Conservation (phyloP, 2,888 invertebrate species). For the Pasiphila rectangulata region DNA sequence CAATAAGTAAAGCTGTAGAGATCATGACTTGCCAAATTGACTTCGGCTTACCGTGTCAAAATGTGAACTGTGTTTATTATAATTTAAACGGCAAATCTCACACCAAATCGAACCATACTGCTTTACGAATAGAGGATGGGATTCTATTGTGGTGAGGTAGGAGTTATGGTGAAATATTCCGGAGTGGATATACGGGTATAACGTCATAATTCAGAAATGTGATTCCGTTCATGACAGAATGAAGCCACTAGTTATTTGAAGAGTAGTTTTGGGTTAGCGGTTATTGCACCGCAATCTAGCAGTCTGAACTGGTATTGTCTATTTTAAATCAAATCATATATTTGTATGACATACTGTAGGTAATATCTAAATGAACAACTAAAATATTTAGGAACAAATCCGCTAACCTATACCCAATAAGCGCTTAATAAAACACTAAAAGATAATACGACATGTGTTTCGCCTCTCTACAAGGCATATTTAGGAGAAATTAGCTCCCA, state of each 20-base stretch:
- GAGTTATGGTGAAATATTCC: slow-evolving; percentile 8
- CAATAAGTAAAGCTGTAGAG: slow-evolving; percentile 38
- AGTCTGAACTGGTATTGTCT: neutral
- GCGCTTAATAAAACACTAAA: too few relatives aligned
- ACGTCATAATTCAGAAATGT: slow-evolving; percentile 44
- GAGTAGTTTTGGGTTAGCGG: slow-evolving; percentile 18
- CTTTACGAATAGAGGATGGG: slow-evolving; percentile 2
- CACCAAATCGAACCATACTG: slow-evolving; percentile 5
- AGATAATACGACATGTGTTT: too few relatives aligned
- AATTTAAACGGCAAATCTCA: slow-evolving; percentile 21
- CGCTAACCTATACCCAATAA: too few relatives aligned
- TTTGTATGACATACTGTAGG: too few relatives aligned
- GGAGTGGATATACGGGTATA: slow-evolving; percentile 23
- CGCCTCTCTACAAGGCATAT: too few relatives aligned
- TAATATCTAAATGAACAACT: too few relatives aligned
- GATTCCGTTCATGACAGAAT: slow-evolving; percentile 43
- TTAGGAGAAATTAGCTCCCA: too few relatives aligned
- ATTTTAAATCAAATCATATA: neutral
- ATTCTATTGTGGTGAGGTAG: neutral
- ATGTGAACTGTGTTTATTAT: slow-evolving; percentile 36
- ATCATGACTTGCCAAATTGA: slow-evolving; percentile 38
- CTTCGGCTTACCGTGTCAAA: slow-evolving; percentile 36
- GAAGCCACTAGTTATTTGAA: slow-evolving; percentile 30
- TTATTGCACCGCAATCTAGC: neutral
- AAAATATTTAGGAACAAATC: too few relatives aligned